Evolutionary conservation across 2,797 vertebrate genomes (phyloP).

Genomic region (Chrysocyon brachyurus): DNA sequence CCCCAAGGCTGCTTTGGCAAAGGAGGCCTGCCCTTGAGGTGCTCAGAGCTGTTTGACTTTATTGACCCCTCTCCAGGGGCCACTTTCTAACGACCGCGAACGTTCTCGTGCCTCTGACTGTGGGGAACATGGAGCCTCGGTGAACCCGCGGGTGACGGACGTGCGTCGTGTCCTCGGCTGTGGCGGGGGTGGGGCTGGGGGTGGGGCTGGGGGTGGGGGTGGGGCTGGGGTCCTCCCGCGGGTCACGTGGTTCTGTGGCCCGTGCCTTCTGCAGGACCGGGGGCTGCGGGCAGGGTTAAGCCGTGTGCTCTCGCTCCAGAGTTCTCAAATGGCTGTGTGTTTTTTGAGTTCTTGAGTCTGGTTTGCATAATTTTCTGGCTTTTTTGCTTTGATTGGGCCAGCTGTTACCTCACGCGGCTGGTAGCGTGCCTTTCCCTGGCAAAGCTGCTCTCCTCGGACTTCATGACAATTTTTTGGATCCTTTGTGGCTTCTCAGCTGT

Average conservation of each 20-base stretch:
- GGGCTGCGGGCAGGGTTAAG: background rate
- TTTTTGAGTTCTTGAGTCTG: background rate
- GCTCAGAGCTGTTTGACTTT: too few species aligned
- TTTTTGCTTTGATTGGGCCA: background rate
- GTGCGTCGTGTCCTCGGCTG: accelerated
- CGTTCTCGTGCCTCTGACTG: accelerated
- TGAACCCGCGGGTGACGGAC: accelerated
- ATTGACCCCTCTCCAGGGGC: accelerated
- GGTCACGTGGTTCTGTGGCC: background rate
- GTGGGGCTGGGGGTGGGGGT: background rate
- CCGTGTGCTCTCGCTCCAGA: accelerated
- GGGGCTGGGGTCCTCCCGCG: background rate
- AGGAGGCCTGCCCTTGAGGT: accelerated
- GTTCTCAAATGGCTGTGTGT: background rate
- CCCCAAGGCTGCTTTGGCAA: accelerated
- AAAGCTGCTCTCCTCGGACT: background rate
- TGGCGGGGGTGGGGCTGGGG: background rate
- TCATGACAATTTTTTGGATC: conserved; percentile 50
- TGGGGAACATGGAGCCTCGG: accelerated
- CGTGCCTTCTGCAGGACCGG: background rate
- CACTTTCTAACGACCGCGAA: accelerated
- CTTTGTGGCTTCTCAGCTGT: conserved; percentile 47
- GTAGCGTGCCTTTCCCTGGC: conserved; percentile 57
- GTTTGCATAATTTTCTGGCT: background rate
- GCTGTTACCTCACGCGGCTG: conserved; percentile 22